These are phyloP conservation scores for Drosophila micromelanica DNA, from an alignment of 1,140 invertebrate species.

Conservation along the genomic window DNA sequence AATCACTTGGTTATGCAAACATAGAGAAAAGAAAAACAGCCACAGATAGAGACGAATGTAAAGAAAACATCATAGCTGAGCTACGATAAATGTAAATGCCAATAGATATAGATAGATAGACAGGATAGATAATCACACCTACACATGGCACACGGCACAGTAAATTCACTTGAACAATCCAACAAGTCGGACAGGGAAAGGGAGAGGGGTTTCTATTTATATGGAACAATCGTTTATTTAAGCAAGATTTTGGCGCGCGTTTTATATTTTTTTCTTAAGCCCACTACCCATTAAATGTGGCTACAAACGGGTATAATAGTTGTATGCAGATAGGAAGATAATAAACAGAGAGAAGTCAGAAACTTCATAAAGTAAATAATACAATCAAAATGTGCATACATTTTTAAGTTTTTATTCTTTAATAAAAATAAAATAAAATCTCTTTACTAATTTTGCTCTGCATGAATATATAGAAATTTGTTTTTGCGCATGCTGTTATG, in stretches of 20 bases:
- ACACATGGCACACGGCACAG: slow-evolving; percentile 36
- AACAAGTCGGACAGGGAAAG: slow-evolving; percentile 5
- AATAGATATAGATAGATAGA: slow-evolving; percentile 7
- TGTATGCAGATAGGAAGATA: too few species aligned
- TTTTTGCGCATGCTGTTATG: too few species aligned
- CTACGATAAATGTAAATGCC: slow-evolving; percentile 46
- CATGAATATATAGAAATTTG: too few species aligned
- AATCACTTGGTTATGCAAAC: slow-evolving; percentile 74
- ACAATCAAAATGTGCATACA: too few species aligned
- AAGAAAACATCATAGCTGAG: slow-evolving; percentile 29
- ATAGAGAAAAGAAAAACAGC: not conserved
- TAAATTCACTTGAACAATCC: slow-evolving; percentile 74
- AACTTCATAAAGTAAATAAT: too few species aligned
- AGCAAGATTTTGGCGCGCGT: slow-evolving; percentile 71
- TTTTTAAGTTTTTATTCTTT: too few species aligned
- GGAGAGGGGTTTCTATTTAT: not conserved
- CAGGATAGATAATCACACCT: slow-evolving; percentile 54
- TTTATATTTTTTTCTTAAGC: not conserved
- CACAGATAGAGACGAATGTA: slow-evolving; percentile 8
- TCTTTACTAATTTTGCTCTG: too few species aligned
- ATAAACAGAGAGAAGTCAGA: too few species aligned
- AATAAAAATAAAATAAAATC: too few species aligned
- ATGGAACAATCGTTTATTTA: slow-evolving; percentile 45
- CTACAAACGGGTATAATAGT: too few species aligned
- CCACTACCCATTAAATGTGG: too few species aligned